Conservation (phyloP, 2,797 vertebrate species). For the Pelobates cultripes region DNA sequence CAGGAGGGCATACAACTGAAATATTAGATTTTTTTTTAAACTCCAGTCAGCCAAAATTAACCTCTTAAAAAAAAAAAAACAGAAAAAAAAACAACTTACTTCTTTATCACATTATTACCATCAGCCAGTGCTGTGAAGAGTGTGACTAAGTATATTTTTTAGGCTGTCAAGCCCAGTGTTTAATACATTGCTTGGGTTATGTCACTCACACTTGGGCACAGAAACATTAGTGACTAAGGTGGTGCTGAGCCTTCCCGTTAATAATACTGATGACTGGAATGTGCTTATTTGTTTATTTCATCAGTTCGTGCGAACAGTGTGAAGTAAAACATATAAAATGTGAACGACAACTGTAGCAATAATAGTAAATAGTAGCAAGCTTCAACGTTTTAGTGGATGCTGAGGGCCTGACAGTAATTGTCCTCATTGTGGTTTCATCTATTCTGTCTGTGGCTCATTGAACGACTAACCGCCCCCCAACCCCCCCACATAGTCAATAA, state of each 20-base stretch:
- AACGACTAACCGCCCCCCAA: background rate
- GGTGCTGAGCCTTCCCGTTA: slow-evolving; percentile 28
- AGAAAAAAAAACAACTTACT: slow-evolving; percentile 15
- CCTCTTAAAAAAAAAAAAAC: slow-evolving; percentile 58
- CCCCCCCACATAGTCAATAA: background rate
- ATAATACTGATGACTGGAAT: slow-evolving; percentile 40
- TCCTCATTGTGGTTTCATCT: background rate
- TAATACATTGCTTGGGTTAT: slow-evolving; percentile 39
- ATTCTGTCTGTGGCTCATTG: background rate
- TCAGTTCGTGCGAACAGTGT: slow-evolving; percentile 18
- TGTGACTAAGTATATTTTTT: slow-evolving; percentile 37
- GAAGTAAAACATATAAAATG: too few relatives aligned
- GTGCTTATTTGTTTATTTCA: slow-evolving; percentile 27
- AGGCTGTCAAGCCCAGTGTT: slow-evolving; percentile 42
- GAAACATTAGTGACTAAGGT: slow-evolving; percentile 30
- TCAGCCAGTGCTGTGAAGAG: slow-evolving; percentile 27
- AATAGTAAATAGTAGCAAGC: too few relatives aligned
- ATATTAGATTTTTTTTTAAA: slow-evolving; percentile 65
- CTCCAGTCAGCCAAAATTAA: slow-evolving; percentile 68
- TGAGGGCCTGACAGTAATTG: background rate
- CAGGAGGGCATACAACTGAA: slow-evolving; percentile 68
- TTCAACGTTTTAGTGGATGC: background rate
- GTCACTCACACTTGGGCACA: slow-evolving; percentile 45
- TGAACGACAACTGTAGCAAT: too few relatives aligned
- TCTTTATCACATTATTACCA: slow-evolving; percentile 54